These are phyloP conservation scores for Orthonychiurus folsomi DNA, from an alignment of 2,888 invertebrate genomes.

Conservation along the genomic window DNA sequence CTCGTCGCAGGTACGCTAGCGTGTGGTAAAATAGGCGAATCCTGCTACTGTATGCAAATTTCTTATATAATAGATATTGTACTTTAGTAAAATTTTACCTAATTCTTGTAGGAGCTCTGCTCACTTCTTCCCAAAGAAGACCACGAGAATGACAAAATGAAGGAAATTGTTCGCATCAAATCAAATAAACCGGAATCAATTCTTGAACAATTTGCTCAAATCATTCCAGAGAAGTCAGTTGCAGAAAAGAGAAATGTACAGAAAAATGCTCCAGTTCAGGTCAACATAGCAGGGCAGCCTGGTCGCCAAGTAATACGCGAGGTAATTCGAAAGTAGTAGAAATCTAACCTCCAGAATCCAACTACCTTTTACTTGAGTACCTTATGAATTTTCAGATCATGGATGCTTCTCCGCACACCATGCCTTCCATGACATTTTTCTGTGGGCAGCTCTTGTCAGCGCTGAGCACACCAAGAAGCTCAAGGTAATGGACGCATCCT, in stretches of 20 bases:
- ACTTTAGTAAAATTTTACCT: too few species aligned
- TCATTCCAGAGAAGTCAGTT: slow-evolving; percentile 28
- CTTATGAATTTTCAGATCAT: too few species aligned
- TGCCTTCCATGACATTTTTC: slow-evolving; percentile 36
- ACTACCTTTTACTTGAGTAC: too few species aligned
- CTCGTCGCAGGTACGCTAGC: slow-evolving; percentile 23
- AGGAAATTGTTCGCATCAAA: background rate
- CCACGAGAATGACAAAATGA: slow-evolving; percentile 4
- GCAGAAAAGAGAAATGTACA: slow-evolving; percentile 4
- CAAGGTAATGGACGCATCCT: slow-evolving; percentile 10
- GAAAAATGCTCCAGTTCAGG: background rate
- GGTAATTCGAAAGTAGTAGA: too few species aligned
- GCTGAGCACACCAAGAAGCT: background rate
- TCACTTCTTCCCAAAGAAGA: slow-evolving; percentile 21
- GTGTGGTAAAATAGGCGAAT: background rate
- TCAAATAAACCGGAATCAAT: background rate
- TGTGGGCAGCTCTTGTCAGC: slow-evolving; percentile 27
- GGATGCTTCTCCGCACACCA: slow-evolving; percentile 38
- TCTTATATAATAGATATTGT: too few species aligned
- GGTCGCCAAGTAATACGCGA: slow-evolving; percentile 27
- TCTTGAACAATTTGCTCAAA: slow-evolving; percentile 28
- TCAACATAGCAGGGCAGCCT: slow-evolving; percentile 14
- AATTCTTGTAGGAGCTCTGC: slow-evolving; percentile 27
- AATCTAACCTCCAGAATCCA: too few species aligned
- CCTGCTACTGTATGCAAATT: background rate